Evolutionary conservation across 1,140 invertebrate genomes (phyloP).

Genomic region (Pentalonia nigronervosa): DNA sequence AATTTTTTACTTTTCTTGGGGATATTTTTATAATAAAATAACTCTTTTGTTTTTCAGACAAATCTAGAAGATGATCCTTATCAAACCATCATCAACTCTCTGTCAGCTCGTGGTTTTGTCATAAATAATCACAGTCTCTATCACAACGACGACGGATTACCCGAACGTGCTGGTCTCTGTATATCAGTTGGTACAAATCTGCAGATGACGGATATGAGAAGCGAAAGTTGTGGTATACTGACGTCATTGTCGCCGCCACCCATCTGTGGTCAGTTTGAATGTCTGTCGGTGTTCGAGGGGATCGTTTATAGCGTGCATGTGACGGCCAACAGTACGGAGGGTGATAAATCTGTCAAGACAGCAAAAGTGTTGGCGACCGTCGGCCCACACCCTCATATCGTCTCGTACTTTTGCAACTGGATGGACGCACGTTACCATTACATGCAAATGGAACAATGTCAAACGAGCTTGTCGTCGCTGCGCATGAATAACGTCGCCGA

Average conservation of each 20-base stretch:
- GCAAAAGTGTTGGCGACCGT: background rate
- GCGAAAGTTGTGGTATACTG: background rate
- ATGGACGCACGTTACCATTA: background rate
- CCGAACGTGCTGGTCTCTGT: background rate
- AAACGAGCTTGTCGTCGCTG: background rate
- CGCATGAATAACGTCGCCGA: background rate
- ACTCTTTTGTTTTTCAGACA: background rate
- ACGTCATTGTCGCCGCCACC: background rate
- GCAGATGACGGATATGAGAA: background rate
- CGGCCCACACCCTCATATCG: background rate
- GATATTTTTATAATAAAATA: background rate
- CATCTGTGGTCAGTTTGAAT: background rate
- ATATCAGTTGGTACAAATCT: accelerated
- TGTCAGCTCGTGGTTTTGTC: background rate
- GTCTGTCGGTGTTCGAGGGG: background rate
- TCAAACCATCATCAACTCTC: background rate
- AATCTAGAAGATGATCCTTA: background rate
- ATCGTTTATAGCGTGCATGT: background rate
- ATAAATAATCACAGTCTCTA: background rate
- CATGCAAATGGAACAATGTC: background rate
- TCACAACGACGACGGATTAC: background rate
- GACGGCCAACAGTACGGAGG: background rate
- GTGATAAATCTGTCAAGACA: background rate
- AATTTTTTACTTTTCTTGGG: too few relatives aligned
- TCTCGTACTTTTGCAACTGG: background rate